Evolutionary conservation across 2,113 vertebrate genomes (phyloP), one percentile per base, ranked within the genome.

Genomic region (Delphinapterus leucas): DNA sequence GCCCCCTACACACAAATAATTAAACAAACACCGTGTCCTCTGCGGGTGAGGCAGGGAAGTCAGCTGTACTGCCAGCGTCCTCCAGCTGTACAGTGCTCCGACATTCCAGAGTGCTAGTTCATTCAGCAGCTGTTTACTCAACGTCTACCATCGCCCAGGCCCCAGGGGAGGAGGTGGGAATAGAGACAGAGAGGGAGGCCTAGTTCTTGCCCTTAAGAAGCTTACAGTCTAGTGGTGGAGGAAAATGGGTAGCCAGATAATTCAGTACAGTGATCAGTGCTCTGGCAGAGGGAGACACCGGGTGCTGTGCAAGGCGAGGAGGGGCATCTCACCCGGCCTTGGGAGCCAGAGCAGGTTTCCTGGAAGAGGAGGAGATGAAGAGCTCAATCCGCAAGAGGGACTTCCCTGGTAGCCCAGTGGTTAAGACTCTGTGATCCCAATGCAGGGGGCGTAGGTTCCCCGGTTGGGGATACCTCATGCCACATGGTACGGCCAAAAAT

Each of bases 1-100:
- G 20, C 36, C 36, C 31, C 47, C 49, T 7, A 28, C 25, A 25
- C 26, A 90, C 93, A 95, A 93, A 84, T 96, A 97, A 97, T 97
- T 97, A 97, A 97, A 91, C 97, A 96, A 97, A 81, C 94, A 94
- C 47, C 84, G n/a, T 81, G 80, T 96, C 88, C 76, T 94, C 92
- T 97, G 93, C 77, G 84, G 86, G 74, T 68, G 61, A 95, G 60
- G 63, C 63, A 90, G 58, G 68, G 94, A 96, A 96, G 70, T 86
- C 96, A 74, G 63, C 33, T 86, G 18, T 26, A 85, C 6, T 93
- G 85, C 38, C 81, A 71, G 94, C 86, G 88, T 60, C 96, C 85
- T 90, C 81, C 60, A 88, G 85, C 65, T 91, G 47, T 77, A 88
- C 26, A 86, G n/a, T 82, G 70, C 83, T 86, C 60, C 60, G 2